Evolutionary conservation across 1,140 invertebrate species (phyloP), one percentile per base, ranked within the genome.

Genomic region (Arion vulgaris): DNA sequence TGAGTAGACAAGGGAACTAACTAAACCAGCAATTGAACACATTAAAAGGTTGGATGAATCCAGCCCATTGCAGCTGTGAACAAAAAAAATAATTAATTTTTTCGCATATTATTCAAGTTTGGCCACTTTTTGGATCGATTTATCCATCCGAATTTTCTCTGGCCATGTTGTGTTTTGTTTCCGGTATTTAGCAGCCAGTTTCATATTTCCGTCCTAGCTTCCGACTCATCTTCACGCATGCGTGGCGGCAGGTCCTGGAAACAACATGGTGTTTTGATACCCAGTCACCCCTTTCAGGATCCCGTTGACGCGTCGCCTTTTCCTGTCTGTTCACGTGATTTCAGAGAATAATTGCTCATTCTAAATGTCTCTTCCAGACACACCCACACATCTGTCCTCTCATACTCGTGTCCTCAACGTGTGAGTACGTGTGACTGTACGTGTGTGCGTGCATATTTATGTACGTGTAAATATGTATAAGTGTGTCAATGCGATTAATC

Each of bases 201-300:
- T 45, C n/a, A 80, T 71, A 2, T 28, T 32, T 9, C 39, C 78
- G 19, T 45, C 38, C 51, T 17, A 7, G 5, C 45, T 9, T 15
- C 39, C 39, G 15, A 41, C 62, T 80, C 62, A 69, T 71, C 78
- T 36, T 49, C 53, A 66, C 76, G 76, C 76, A 78, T 66, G 76
- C 76, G 57, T 78, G 36, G 49, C 76, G 32, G 17, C 32, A 66
- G n/a, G 34, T 28, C 74, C 23, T 5, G 76, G 32, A 36, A 62
- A 78, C 76, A 78, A 66, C 57, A 62, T 78, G 53, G 76, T 78
- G 76, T 78, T 78, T 78, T 78, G 76, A 78, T 78, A 78, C 76
- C 76, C 57, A 36, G 39, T 66, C 51, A 49, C 28, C 38, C 39
- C 41, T 13, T 66, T 36, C 34, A 69, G 11, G 51, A 26, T 15